A percentile compares a stretch with the other conserved stretches of the same genome.
Conservation (phyloP, 2,797 vertebrate genomes). For the Mus minutoides region DNA sequence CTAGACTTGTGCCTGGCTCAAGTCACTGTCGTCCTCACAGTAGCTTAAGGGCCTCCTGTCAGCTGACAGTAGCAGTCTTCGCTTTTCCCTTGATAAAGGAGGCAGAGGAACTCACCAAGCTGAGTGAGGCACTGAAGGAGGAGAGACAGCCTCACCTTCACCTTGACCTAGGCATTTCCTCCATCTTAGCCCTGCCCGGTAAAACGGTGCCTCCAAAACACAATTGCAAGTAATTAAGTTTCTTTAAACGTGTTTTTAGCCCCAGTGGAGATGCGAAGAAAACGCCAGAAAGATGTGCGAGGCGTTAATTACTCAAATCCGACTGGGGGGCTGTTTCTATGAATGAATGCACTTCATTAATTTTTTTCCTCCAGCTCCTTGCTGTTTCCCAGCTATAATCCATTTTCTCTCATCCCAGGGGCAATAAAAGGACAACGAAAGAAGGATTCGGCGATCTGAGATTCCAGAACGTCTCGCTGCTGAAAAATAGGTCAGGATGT, state of each 20-base stretch:
- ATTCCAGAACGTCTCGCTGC: conserved; percentile 77
- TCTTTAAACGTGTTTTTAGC: conserved; percentile 47
- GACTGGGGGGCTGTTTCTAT: conserved; percentile 43
- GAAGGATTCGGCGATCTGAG: conserved; percentile 62
- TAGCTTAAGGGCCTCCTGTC: not conserved
- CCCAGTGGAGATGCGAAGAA: conserved; percentile 43
- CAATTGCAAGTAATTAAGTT: conserved; percentile 35
- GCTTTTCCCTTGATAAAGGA: not conserved
- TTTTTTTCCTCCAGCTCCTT: conserved; percentile 40
- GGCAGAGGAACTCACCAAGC: rapidly evolving
- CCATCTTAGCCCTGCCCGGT: not conserved
- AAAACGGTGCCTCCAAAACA: not conserved
- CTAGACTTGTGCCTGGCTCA: not conserved
- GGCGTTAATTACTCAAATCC: conserved; percentile 58
- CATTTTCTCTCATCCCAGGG: conserved; percentile 76
- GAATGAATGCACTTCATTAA: conserved; percentile 74
- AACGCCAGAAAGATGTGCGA: not conserved
- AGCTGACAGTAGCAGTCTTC: rapidly evolving
- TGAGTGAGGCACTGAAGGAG: rapidly evolving
- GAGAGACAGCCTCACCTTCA: rapidly evolving
- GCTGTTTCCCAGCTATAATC: conserved; percentile 56
- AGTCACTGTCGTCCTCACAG: not conserved
- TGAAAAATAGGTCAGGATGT: conserved; percentile 84
- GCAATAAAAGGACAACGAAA: conserved; percentile 72
- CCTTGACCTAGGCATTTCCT: not conserved